These are phyloP conservation scores for Philaethria dido DNA, from an alignment of 2,888 invertebrate species.

Conservation along the genomic window DNA sequence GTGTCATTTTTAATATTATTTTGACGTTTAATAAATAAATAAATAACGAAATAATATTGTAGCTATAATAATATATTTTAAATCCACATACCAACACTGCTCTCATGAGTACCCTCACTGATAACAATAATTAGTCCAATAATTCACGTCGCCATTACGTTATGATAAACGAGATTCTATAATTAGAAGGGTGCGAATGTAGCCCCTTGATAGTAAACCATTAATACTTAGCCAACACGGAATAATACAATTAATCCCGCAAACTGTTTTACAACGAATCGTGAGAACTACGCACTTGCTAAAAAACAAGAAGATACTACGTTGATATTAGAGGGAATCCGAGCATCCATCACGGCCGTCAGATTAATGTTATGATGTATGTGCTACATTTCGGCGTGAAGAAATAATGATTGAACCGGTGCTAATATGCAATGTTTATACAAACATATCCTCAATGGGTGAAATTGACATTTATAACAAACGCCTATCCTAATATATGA, in stretches of 20 bases:
- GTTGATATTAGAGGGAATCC: constrained; percentile 49
- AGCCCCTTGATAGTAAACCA: constrained; percentile 64
- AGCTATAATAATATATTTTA: constrained; percentile 2
- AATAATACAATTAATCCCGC: constrained; percentile 80
- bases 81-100: constrained; percentile 29
- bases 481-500: background rate
- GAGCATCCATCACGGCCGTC: constrained; percentile 71
- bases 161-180: constrained; percentile 73
- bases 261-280: constrained; percentile 69
- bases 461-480: constrained; percentile 3
- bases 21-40: background rate
- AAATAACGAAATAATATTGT: background rate
- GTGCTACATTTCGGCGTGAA: constrained; percentile 55
- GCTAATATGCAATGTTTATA: constrained; percentile 36
- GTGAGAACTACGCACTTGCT: constrained; percentile 78
- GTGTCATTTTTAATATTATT: background rate
- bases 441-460: background rate
- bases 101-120: constrained; percentile 33
- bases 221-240: constrained; percentile 79
- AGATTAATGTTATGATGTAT: constrained; percentile 76
- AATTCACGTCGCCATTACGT: constrained; percentile 67
- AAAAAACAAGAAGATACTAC: constrained; percentile 67
- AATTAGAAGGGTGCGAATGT: constrained; percentile 73
- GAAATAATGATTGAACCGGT: constrained; percentile 40
- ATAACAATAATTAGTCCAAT: constrained; percentile 62